Evolutionary conservation across 92 coral and sea anemone genomes (phyloP).

Genomic region (Pocillopora meandrina): DNA sequence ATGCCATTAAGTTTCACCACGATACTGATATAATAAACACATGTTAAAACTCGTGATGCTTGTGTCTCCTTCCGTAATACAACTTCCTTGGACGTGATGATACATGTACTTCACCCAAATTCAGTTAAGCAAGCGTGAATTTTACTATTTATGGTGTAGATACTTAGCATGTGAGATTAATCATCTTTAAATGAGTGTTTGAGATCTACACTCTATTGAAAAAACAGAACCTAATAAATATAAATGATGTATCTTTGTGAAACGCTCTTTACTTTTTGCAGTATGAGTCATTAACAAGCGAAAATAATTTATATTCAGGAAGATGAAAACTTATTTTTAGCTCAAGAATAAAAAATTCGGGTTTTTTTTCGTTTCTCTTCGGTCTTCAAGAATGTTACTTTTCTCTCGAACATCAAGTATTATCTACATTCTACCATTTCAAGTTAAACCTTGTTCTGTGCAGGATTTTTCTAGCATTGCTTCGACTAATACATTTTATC

Average conservation of each 20-base stretch:
- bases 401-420: too few relatives aligned
- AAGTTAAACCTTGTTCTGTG: too few relatives aligned
- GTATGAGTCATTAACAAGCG: background rate
- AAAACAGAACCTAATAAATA: conserved; percentile 7
- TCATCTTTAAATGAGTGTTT: background rate
- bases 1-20: background rate
- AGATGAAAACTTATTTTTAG: background rate
- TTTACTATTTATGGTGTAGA: background rate
- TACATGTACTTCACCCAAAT: background rate
- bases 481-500: too few relatives aligned
- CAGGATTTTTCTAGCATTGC: too few relatives aligned
- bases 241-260: background rate
- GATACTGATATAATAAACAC: background rate
- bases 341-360: background rate
- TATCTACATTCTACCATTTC: too few relatives aligned
- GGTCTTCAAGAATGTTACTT: too few relatives aligned
- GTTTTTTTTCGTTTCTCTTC: background rate
- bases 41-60: background rate
- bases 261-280: background rate
- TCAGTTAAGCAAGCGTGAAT: background rate
- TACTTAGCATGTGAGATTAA: background rate
- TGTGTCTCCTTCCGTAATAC: background rate
- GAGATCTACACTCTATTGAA: background rate
- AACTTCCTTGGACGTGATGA: background rate
- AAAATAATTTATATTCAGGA: background rate